Conservation (phyloP, 2,113 vertebrate genomes). For the Eurypyga helias region DNA sequence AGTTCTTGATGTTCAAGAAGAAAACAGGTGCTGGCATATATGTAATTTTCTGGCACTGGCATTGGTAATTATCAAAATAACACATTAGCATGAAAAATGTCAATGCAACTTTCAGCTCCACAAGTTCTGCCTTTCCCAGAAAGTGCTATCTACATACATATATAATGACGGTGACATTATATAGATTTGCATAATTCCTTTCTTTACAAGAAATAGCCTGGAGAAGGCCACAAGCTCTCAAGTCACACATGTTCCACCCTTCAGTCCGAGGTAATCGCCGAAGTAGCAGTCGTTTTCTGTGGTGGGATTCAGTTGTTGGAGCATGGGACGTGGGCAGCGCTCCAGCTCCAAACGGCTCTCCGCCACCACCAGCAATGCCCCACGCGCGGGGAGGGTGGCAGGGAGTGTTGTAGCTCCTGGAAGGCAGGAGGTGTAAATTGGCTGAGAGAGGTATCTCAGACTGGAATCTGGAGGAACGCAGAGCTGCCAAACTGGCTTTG, state of each 20-base stretch:
- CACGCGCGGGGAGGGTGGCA: background rate
- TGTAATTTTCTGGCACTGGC: constrained; percentile 52
- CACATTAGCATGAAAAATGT: constrained; percentile 72
- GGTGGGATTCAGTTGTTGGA: background rate
- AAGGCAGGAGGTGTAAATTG: background rate
- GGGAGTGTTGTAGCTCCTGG: background rate
- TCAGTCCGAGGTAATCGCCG: background rate
- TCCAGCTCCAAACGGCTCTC: background rate
- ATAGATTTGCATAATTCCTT: constrained; percentile 5
- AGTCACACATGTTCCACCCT: background rate
- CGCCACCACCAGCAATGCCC: background rate
- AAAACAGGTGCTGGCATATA: constrained; percentile 66
- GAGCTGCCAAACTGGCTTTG: background rate
- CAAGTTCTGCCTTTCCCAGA: constrained; percentile 18
- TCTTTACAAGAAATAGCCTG: background rate
- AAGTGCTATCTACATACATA: background rate
- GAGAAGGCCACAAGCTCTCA: background rate
- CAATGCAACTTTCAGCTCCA: constrained; percentile 49
- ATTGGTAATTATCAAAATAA: constrained; percentile 68
- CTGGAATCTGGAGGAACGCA: background rate
- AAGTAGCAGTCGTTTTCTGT: rapidly evolving
- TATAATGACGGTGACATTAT: background rate
- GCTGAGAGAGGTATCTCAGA: background rate
- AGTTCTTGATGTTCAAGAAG: constrained; percentile 46
- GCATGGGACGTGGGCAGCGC: background rate